Percentiles rank a stretch among this genome's conserved stretches.
phyloP scores from a whole-genome alignment of 2,888 invertebrate genomes.

The Andricus curvator region DNA sequence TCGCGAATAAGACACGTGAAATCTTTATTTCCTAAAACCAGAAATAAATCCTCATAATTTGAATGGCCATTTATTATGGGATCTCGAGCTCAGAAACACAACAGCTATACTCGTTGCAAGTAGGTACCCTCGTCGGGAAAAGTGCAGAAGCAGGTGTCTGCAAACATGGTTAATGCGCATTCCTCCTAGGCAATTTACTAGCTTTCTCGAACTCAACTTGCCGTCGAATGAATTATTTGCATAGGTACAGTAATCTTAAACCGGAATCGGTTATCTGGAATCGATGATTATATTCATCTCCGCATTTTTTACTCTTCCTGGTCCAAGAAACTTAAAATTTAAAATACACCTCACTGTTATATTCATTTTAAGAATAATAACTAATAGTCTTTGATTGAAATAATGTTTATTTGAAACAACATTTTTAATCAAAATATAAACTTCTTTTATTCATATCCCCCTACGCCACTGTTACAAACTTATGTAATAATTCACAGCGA shows the following conservation, averaged over 20 bases:
- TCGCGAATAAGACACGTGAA: background rate
- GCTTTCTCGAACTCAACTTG: conserved; percentile 70
- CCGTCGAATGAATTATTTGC: conserved; percentile 58
- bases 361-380: too few relatives aligned
- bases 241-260: conserved; percentile 45
- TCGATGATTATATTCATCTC: background rate
- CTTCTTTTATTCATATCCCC: too few relatives aligned
- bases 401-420: too few relatives aligned
- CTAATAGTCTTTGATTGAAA: too few relatives aligned
- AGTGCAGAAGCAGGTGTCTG: conserved; percentile 68
- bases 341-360: too few relatives aligned
- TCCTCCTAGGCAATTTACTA: conserved; percentile 72
- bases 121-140: conserved; percentile 31
- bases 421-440: too few relatives aligned
- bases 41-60: background rate
- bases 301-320: background rate
- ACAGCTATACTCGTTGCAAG: background rate
- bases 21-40: background rate
- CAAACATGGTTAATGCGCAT: conserved; percentile 72
- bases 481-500: too few relatives aligned
- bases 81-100: background rate
- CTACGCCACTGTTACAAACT: background rate
- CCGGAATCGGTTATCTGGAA: background rate
- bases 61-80: background rate
- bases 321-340: background rate